These are phyloP conservation scores for Cryptocephalus primarius DNA, from an alignment of 2,888 invertebrate species.

Conservation along the genomic window DNA sequence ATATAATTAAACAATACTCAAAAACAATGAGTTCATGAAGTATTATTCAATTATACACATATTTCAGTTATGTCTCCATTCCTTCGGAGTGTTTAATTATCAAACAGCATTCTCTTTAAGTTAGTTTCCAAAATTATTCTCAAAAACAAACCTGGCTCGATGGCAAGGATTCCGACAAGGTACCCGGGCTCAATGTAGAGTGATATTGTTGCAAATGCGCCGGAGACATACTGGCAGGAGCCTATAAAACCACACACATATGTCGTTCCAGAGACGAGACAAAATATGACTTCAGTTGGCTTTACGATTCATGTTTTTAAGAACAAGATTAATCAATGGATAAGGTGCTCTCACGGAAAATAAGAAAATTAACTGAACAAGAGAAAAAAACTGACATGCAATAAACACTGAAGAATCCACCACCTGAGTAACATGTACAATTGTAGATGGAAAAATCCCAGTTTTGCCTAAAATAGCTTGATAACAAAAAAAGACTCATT, in stretches of 20 bases:
- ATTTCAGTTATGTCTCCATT: too few species aligned
- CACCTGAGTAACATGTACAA: conserved; percentile 4
- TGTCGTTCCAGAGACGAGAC: not conserved
- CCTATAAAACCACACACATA: conserved; percentile 49
- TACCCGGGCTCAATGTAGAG: conserved; percentile 46
- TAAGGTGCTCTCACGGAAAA: conserved; percentile 4
- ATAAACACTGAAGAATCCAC: conserved; percentile 10
- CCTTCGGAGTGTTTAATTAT: conserved; percentile 5
- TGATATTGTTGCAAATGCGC: conserved; percentile 74
- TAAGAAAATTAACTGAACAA: conserved; percentile 9
- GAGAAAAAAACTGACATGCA: conserved; percentile 13
- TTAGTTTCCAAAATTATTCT: too few species aligned
- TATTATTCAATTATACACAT: too few species aligned
- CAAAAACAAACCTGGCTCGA: conserved; percentile 60
- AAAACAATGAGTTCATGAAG: too few species aligned
- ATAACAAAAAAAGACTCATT: too few species aligned
- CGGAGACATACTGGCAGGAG: conserved; percentile 85
- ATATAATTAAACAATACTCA: too few species aligned
- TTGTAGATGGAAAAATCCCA: not conserved
- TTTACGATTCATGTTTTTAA: conserved; percentile 10
- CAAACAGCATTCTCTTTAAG: conserved; percentile 1
- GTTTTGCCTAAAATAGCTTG: not conserved
- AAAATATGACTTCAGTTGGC: conserved; percentile 12
- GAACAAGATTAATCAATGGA: too few species aligned
- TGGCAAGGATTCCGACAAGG: conserved; percentile 67